These are phyloP conservation scores for Halichondria panicea DNA, from an alignment of 37 sponge, comb jelly and placozoan species.

Conservation along the genomic window DNA sequence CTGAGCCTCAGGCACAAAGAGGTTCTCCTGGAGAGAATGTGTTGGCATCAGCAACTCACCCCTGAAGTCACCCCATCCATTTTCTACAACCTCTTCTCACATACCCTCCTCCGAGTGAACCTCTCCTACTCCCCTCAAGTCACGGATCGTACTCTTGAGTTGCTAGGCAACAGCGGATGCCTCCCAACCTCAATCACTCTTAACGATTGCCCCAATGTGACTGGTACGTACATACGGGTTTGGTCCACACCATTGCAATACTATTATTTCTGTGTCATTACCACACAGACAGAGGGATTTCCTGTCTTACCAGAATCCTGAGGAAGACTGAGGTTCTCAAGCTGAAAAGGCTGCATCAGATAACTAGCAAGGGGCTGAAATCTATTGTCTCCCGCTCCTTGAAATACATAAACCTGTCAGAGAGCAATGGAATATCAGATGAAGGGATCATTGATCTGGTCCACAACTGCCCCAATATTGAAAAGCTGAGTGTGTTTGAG, in stretches of 20 bases:
- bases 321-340: slow-evolving; percentile 43
- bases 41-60: slow-evolving; percentile 65
- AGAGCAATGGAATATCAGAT: slow-evolving; percentile 46
- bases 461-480: slow-evolving; percentile 68
- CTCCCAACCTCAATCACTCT: slow-evolving; percentile 58
- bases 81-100: slow-evolving; percentile 68
- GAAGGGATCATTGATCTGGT: slow-evolving; percentile 43
- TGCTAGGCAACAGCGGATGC: slow-evolving; percentile 55
- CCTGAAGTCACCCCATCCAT: slow-evolving; percentile 37
- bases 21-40: slow-evolving; percentile 77
- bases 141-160: slow-evolving; percentile 55
- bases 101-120: slow-evolving; percentile 56
- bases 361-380: slow-evolving; percentile 51
- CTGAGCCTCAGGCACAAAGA: slow-evolving; percentile 69
- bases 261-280: too few relatives aligned
- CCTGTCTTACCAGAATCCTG: slow-evolving; percentile 29
- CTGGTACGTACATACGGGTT: slow-evolving; percentile 55
- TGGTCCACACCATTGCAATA: too few relatives aligned
- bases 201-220: slow-evolving; percentile 64
- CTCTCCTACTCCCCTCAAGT: slow-evolving; percentile 65
- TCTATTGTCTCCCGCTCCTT: slow-evolving; percentile 28
- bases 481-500: slow-evolving; percentile 45
- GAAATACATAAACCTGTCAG: slow-evolving; percentile 31
- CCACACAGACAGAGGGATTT: slow-evolving; percentile 78
- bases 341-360: slow-evolving; percentile 29